Percentiles rank a stretch among this genome's conserved stretches.
These are phyloP conservation scores for Criorhina ranunculi DNA, from an alignment of 2,888 invertebrate genomes.

Conservation along the genomic window DNA sequence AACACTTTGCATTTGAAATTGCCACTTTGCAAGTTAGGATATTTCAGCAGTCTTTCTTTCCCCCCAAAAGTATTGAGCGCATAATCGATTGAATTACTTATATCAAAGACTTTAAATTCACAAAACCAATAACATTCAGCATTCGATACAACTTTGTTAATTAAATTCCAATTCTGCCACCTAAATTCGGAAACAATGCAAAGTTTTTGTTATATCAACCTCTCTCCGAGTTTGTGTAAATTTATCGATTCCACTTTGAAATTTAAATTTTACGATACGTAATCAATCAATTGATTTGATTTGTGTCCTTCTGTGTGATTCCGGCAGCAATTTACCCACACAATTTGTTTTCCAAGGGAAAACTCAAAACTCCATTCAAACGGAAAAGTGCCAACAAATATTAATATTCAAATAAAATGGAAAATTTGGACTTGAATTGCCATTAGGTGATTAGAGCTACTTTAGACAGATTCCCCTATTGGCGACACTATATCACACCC, in stretches of 20 bases:
- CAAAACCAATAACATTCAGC: not conserved
- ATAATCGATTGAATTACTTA: not conserved
- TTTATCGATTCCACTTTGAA: slow-evolving; percentile 2
- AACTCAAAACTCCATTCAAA: not conserved
- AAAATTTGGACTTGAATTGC: slow-evolving; percentile 5
- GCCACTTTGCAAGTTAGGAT: too few relatives aligned
- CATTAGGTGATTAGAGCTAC: slow-evolving; percentile 25
- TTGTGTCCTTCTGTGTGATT: not conserved
- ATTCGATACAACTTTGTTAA: not conserved
- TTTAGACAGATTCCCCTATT: slow-evolving; percentile 1
- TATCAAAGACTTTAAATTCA: not conserved
- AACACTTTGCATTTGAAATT: too few relatives aligned
- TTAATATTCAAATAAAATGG: slow-evolving; percentile 7
- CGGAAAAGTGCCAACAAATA: slow-evolving; percentile 6
- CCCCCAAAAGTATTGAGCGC: too few relatives aligned
- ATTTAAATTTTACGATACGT: slow-evolving; percentile 6
- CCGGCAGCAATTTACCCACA: not conserved
- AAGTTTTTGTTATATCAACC: not conserved
- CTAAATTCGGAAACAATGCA: not conserved
- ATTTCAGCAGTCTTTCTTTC: too few relatives aligned
- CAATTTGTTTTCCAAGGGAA: not conserved
- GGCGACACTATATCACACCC: not conserved
- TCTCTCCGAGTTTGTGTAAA: not conserved
- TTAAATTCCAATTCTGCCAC: not conserved
- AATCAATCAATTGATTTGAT: slow-evolving; percentile 23